Evolutionary conservation across 2,888 invertebrate species (phyloP).

Genomic region (Argynnis bischoffii): DNA sequence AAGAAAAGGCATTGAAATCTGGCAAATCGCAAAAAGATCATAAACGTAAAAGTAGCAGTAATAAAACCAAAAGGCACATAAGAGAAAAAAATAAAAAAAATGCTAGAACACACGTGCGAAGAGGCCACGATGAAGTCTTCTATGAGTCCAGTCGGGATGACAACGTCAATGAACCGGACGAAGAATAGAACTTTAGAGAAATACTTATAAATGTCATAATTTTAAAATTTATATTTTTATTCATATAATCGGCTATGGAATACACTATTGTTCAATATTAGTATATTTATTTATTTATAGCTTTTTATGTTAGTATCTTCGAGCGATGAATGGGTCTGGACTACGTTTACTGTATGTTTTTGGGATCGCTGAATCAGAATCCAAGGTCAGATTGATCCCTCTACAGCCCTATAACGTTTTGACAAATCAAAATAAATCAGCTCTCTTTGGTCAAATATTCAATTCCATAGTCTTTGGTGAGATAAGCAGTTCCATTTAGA

Average conservation of each 20-base stretch:
- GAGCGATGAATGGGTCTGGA: too few species aligned
- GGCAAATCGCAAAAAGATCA: conserved; percentile 21
- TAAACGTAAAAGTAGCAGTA: conserved; percentile 22
- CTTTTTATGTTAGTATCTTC: too few species aligned
- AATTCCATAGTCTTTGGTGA: too few species aligned
- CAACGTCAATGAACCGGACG: conserved; percentile 68
- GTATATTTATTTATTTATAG: too few species aligned
- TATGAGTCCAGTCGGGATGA: conserved; percentile 73
- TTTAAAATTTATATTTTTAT: conserved; percentile 22
- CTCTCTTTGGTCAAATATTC: too few species aligned
- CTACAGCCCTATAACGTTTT: too few species aligned
- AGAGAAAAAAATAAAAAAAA: conserved; percentile 13
- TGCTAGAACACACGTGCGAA: not conserved
- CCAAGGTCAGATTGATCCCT: too few species aligned
- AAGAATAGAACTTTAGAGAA: conserved; percentile 44
- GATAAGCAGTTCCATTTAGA: too few species aligned
- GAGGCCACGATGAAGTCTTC: conserved; percentile 47
- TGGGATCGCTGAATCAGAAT: too few species aligned
- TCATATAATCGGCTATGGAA: not conserved
- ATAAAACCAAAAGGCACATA: conserved; percentile 29
- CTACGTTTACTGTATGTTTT: too few species aligned
- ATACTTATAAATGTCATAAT: conserved; percentile 28
- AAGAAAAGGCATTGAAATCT: conserved; percentile 26
- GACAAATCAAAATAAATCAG: too few species aligned
- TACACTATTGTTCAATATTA: too few species aligned